phyloP scores from a whole-genome alignment of 2,888 invertebrate species.

The Lepidocyrtinus sp. region DNA sequence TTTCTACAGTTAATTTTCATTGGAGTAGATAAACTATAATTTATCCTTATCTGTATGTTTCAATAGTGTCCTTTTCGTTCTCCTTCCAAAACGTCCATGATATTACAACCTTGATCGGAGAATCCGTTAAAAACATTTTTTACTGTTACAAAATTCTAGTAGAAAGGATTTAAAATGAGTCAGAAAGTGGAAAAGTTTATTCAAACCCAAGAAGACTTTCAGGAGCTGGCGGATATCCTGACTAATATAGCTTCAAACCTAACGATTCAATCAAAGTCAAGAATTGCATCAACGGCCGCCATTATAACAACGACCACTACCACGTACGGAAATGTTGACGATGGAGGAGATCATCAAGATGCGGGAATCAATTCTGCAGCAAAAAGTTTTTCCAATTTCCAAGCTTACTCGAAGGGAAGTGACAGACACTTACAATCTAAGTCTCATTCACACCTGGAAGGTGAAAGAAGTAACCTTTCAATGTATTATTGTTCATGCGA shows the following conservation, averaged over 20 bases:
- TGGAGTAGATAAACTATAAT: too few relatives aligned
- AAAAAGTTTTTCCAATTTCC: neutral
- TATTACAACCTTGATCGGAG: too few relatives aligned
- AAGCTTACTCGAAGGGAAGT: neutral
- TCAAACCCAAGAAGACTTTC: constrained; percentile 19
- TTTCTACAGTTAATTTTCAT: too few relatives aligned
- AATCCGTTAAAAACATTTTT: too few relatives aligned
- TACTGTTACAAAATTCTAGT: too few relatives aligned
- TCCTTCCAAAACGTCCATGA: too few relatives aligned
- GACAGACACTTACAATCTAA: neutral
- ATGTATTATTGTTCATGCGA: neutral
- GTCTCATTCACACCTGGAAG: neutral
- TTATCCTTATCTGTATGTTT: too few relatives aligned
- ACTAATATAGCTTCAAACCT: neutral
- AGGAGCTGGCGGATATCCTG: neutral
- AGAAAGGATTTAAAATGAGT: too few relatives aligned
- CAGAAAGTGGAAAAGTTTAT: constrained; percentile 2
- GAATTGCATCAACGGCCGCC: neutral
- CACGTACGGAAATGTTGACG: too few relatives aligned
- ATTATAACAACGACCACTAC: too few relatives aligned
- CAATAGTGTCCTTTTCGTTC: too few relatives aligned
- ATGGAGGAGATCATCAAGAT: neutral
- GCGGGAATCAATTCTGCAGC: neutral
- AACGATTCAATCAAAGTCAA: neutral
- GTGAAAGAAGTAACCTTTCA: neutral